These are phyloP conservation scores for Drosophila sturtevanti DNA, from an alignment of 1,140 invertebrate genomes.

Conservation along the genomic window DNA sequence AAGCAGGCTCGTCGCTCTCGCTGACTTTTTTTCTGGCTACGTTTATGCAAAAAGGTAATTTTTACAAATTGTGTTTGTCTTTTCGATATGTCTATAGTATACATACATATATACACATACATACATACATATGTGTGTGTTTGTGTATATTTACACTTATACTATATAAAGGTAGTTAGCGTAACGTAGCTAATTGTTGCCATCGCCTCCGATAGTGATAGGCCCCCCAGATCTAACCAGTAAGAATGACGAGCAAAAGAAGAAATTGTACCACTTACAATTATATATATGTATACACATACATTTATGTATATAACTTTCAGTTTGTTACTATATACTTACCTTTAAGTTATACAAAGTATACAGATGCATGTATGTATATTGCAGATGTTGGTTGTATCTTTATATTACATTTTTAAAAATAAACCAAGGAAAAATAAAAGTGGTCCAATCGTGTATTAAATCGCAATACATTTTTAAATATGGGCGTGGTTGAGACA, in stretches of 20 bases:
- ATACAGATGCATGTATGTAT: too few relatives aligned
- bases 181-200: constrained; percentile 16
- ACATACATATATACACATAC: background rate
- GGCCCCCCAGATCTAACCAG: background rate
- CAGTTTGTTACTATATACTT: background rate
- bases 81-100: constrained; percentile 11
- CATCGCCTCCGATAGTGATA: constrained; percentile 4
- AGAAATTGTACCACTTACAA: background rate
- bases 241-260: background rate
- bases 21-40: background rate
- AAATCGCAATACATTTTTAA: background rate
- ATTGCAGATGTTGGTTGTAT: background rate
- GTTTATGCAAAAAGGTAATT: constrained; percentile 10
- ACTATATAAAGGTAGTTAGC: constrained; percentile 1
- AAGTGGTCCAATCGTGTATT: background rate
- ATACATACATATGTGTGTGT: too few relatives aligned
- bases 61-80: constrained; percentile 3
- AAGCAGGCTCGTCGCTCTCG: constrained; percentile 12
- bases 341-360: background rate
- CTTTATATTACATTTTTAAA: constrained; percentile 3
- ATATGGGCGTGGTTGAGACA: background rate
- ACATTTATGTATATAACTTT: too few relatives aligned
- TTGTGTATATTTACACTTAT: background rate
- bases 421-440: background rate
- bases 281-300: background rate